A percentile compares a stretch with the other conserved stretches of the same genome.
Evolutionary conservation across 2,888 invertebrate genomes (phyloP).

Genomic region (Melinaea menophilus): DNA sequence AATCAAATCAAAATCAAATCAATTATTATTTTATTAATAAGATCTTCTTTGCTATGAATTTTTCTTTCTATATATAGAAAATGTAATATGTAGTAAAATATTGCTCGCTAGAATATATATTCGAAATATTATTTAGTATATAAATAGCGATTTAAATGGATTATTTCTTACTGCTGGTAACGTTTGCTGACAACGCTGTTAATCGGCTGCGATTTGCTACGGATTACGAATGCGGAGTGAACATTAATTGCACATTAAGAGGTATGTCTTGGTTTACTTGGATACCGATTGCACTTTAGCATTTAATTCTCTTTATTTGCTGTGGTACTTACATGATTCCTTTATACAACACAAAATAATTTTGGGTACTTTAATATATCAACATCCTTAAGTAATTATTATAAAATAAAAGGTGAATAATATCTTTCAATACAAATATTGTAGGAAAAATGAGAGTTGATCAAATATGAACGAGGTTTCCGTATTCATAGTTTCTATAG

Average conservation of each 20-base stretch:
- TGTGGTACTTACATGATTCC: not conserved
- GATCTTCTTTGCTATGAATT: no score
- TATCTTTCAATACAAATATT: no score
- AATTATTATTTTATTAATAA: no score
- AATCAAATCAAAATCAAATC: no score
- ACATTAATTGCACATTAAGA: constrained; percentile 62
- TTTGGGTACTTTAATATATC: no score
- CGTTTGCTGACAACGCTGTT: constrained; percentile 60
- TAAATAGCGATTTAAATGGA: constrained; percentile 1
- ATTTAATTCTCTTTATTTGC: constrained; percentile 5
- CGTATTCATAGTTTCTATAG: no score
- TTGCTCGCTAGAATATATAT: not conserved
- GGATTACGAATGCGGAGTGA: constrained; percentile 65
- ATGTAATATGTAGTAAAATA: not conserved
- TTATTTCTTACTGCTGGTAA: constrained; percentile 63
- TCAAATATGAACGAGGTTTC: no score
- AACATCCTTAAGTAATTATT: no score
- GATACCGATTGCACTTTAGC: not conserved
- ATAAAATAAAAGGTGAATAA: no score
- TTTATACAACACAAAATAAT: no score
- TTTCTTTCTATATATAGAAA: no score
- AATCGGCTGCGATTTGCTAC: constrained; percentile 61
- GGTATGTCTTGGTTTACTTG: constrained; percentile 43
- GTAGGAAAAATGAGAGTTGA: no score
- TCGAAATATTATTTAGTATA: not conserved